These are phyloP conservation scores for Alfaro cultratus DNA, from an alignment of 2,797 vertebrate genomes.

Conservation along the genomic window DNA sequence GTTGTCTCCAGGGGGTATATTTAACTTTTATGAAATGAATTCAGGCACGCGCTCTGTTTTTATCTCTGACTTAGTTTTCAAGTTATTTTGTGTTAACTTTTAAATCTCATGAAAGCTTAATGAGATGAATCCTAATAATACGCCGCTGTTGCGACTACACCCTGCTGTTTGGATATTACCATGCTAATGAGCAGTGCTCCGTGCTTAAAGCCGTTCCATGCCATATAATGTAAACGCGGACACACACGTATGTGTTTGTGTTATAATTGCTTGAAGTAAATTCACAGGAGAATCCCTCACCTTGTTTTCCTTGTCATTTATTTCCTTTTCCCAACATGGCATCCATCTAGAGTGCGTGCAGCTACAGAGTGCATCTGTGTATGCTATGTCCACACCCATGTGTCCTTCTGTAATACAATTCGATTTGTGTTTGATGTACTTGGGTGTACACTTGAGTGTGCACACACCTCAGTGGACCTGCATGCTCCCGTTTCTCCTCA, in stretches of 20 bases:
- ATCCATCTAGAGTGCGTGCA: slow-evolving; percentile 5
- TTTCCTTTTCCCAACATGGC: slow-evolving; percentile 18
- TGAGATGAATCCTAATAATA: slow-evolving; percentile 83
- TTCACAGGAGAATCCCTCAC: slow-evolving; percentile 36
- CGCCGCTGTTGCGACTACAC: slow-evolving; percentile 71
- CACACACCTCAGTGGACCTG: slow-evolving; percentile 57
- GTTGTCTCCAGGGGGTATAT: slow-evolving; percentile 49
- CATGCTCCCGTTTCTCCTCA: slow-evolving; percentile 57
- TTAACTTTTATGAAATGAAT: slow-evolving; percentile 55
- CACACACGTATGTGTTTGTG: slow-evolving; percentile 50
- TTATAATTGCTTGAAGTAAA: slow-evolving; percentile 38
- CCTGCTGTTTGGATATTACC: slow-evolving; percentile 84
- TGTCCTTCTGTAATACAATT: slow-evolving; percentile 50
- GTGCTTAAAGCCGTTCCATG: slow-evolving; percentile 73
- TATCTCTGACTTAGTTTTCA: slow-evolving; percentile 65
- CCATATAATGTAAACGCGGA: slow-evolving; percentile 59
- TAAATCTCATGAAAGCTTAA: slow-evolving; percentile 87
- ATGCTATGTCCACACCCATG: slow-evolving; percentile 20
- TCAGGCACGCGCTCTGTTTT: slow-evolving; percentile 38
- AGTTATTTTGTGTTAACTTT: slow-evolving; percentile 78
- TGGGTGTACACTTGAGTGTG: slow-evolving; percentile 43
- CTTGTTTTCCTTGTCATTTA: slow-evolving; percentile 39
- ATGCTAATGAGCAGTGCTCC: slow-evolving; percentile 81
- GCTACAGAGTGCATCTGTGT: background rate
- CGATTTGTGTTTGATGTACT: slow-evolving; percentile 59